phyloP scores from a whole-genome alignment of 2,888 invertebrate genomes.

The Acanthosepion pharaonis region DNA sequence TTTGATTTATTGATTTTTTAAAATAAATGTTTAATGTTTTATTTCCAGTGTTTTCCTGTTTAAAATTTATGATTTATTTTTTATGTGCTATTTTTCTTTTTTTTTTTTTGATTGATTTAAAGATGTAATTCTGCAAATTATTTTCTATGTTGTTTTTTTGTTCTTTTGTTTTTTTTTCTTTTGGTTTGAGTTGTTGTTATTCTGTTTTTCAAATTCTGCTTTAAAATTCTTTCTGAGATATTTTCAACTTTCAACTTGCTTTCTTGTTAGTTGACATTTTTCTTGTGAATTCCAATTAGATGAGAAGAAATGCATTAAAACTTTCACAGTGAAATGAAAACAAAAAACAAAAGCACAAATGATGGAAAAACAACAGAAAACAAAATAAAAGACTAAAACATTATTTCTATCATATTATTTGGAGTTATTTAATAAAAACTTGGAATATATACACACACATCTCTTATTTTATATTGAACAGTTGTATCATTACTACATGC shows the following conservation, averaged over 20 bases:
- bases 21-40: not conserved
- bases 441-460: not conserved
- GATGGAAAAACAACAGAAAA: not conserved
- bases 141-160: not conserved
- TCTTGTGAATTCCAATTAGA: not conserved
- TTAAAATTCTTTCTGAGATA: not conserved
- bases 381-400: not conserved
- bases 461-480: too few species aligned
- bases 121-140: not conserved
- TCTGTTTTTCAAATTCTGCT: not conserved
- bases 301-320: not conserved
- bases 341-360: not conserved
- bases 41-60: not conserved
- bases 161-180: too few species aligned
- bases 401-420: not conserved
- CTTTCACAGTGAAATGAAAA: not conserved
- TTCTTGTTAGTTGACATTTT: constrained; percentile 13
- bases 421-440: not conserved
- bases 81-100: too few species aligned
- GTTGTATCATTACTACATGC: too few species aligned
- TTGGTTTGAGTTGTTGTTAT: too few species aligned
- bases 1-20: not conserved
- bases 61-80: not conserved
- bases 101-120: too few species aligned
- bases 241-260: not conserved